Percentiles rank a stretch among this genome's conserved stretches.
These are phyloP conservation scores for Marronus borbonicus DNA, from an alignment of 2,888 invertebrate species.

Conservation along the genomic window DNA sequence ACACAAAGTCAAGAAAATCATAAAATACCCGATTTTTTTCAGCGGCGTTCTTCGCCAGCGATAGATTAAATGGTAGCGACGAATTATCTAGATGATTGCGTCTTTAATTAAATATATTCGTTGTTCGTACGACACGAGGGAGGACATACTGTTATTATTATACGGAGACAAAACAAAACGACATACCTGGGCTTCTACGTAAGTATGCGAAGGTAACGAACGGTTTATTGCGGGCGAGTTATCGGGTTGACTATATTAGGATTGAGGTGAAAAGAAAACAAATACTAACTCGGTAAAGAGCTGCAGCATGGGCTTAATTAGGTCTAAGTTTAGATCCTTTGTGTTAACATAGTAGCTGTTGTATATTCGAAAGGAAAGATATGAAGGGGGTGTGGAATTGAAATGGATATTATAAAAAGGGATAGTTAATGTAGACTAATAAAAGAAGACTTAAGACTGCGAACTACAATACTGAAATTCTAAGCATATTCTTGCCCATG, in stretches of 20 bases:
- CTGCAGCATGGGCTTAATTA: not conserved
- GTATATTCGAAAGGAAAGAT: too few relatives aligned
- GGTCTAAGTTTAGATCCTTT: too few relatives aligned
- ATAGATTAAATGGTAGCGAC: slow-evolving; percentile 21
- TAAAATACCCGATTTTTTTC: slow-evolving; percentile 51
- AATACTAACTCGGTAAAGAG: not conserved
- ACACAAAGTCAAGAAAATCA: slow-evolving; percentile 58
- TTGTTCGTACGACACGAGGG: slow-evolving; percentile 13
- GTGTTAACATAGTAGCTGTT: too few relatives aligned
- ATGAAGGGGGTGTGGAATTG: too few relatives aligned
- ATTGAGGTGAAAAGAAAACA: not conserved
- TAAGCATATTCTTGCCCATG: too few relatives aligned
- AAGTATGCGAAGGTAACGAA: not conserved
- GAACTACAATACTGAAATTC: too few relatives aligned
- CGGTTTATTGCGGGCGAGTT: not conserved
- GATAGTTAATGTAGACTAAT: too few relatives aligned
- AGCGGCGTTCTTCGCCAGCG: not conserved
- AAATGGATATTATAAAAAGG: too few relatives aligned
- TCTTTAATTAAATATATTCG: slow-evolving; percentile 36
- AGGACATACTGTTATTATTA: not conserved
- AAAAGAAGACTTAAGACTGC: too few relatives aligned
- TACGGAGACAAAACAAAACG: not conserved
- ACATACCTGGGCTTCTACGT: not conserved
- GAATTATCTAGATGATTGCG: slow-evolving; percentile 42
- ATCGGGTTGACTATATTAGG: not conserved